Conservation (phyloP, 1,140 invertebrate species). For the Contarinia nasturtii region DNA sequence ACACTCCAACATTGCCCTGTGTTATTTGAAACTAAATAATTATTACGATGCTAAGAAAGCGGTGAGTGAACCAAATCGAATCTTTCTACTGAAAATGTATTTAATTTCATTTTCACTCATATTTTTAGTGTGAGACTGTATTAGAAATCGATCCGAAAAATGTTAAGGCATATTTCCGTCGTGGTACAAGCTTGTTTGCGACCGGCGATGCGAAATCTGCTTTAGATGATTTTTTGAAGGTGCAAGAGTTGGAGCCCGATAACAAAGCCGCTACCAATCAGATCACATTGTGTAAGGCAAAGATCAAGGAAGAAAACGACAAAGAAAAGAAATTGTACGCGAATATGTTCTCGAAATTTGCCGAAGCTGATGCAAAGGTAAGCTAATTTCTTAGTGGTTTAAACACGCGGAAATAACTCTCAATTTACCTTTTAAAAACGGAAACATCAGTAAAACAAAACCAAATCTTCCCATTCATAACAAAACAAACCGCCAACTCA, state of each 20-base stretch:
- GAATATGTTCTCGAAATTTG: slow-evolving; percentile 89
- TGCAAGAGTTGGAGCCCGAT: slow-evolving; percentile 40
- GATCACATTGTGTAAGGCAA: slow-evolving; percentile 46
- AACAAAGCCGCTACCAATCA: slow-evolving; percentile 63
- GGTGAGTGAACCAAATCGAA: too few relatives aligned
- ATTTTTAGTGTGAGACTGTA: slow-evolving; percentile 15
- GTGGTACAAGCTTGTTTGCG: slow-evolving; percentile 61
- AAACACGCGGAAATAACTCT: neutral
- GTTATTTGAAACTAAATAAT: slow-evolving; percentile 66
- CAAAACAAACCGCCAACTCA: neutral
- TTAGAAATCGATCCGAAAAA: slow-evolving; percentile 50
- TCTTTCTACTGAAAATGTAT: slow-evolving; percentile 14
- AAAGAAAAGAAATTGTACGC: slow-evolving; percentile 81
- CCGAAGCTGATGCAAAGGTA: slow-evolving; percentile 61
- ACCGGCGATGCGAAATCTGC: slow-evolving; percentile 64
- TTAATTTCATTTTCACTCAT: neutral
- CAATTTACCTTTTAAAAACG: neutral
- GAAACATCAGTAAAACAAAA: neutral
- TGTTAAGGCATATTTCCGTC: slow-evolving; percentile 78
- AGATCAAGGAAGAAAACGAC: slow-evolving; percentile 52
- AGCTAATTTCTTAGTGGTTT: slow-evolving; percentile 4
- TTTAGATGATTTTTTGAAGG: slow-evolving; percentile 55
- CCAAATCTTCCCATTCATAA: neutral
- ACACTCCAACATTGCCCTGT: slow-evolving; percentile 71
- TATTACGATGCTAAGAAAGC: slow-evolving; percentile 47